Base-by-base conservation (phyloP, 2,113 vertebrate genomes). In the Parus major region DNA sequence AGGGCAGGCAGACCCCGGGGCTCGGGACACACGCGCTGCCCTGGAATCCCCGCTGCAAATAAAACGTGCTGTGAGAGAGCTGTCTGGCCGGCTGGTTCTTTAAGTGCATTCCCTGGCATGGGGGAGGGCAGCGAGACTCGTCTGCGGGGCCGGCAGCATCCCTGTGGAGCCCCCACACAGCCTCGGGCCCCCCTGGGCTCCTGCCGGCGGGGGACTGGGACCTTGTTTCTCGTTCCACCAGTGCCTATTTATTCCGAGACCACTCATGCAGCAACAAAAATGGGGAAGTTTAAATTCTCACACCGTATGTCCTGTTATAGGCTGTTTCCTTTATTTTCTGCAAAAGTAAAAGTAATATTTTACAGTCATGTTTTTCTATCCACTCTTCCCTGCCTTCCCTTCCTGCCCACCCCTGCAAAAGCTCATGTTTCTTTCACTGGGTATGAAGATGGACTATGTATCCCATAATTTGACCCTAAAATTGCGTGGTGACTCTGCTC, bases 1-100 rank as follows among this genome's bases (percentile, higher is more conserved):
- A 53, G 79, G 17, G 24, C 69, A 41, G 75, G 20, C 28, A 13
- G 63, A 13, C 5, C 63, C 78, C 12, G 35, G 56, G 47, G 39
- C 11, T 86, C 11, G 49, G 88, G 46, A 47, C 41, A 42, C 21
- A 22, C 8, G 36, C 22, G 12, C 80, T 89, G 82, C 65, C 91
- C 91, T 88, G 91, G 88, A 95, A 96, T 49, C 87, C 93, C 88
- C 65, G 82, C 95, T 88, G 94, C 96, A 94, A 97, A 98, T 98
- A 98, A 98, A 97, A 77, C 68, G 41, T 93, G 92, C 92, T 92
- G 80, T 82, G 57, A 88, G 89, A 95, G 68, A 92, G 88, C 56
- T 76, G 76, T 56, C 79, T 94, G 84, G 65, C 44, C 53, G 94
- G 39, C 69, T 93, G 81, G 28, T 95, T 96, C 77, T 95, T 95